Evolutionary conservation across 2,888 invertebrate genomes (phyloP).

Genomic region (Uropetala carovei): DNA sequence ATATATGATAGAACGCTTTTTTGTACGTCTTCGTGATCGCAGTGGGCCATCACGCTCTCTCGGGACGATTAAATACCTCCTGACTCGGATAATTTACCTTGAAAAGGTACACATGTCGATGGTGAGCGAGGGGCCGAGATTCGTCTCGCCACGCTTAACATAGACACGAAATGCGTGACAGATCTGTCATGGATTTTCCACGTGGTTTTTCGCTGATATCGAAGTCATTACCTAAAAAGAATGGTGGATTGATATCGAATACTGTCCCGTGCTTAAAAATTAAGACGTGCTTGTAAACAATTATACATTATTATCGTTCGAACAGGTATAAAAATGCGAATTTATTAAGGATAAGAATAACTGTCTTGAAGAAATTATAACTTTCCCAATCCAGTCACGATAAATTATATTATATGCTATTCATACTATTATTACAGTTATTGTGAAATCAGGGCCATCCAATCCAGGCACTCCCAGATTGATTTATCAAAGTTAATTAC

Average conservation of each 20-base stretch:
- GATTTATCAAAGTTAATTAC: no score
- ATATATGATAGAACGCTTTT: background rate
- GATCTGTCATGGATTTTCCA: background rate
- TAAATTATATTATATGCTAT: no score
- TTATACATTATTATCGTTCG: no score
- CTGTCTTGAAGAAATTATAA: no score
- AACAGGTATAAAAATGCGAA: no score
- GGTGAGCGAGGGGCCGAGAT: background rate
- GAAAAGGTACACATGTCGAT: slow-evolving; percentile 11
- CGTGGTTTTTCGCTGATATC: background rate
- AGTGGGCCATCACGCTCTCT: background rate
- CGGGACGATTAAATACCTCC: background rate
- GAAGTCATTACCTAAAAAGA: background rate
- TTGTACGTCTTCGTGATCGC: background rate
- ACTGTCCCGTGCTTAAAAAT: no score
- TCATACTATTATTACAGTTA: no score
- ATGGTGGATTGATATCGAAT: background rate
- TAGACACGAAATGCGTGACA: background rate
- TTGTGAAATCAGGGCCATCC: no score
- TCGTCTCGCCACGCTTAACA: background rate
- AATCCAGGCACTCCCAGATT: no score
- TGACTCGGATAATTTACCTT: background rate
- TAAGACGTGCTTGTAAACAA: no score
- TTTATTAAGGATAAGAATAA: no score
- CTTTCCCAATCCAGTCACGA: no score